Evolutionary conservation across 2,113 vertebrate species (phyloP), one percentile per base, ranked within the genome.

Genomic region (human): DNA sequence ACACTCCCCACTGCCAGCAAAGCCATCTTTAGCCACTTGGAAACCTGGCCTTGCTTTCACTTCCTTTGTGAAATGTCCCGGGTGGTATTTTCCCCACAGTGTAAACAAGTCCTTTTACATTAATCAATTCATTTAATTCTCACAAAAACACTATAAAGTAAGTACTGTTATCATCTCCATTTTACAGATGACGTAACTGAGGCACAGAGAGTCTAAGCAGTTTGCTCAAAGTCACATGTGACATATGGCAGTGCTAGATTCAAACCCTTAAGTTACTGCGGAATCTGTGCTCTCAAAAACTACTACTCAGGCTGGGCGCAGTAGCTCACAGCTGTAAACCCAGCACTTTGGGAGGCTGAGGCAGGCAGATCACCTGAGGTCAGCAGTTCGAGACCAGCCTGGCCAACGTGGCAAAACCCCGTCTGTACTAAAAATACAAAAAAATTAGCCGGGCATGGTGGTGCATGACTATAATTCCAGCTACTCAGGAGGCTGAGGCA

Each of bases 71-170:
- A 95, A 80, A 90, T 57, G 38, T 70, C 66, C 72, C 55, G 23
- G 52, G 55, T 68, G 55, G 43, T 57, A 92, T 57, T 91, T 80
- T 52, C 13, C 48, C 22, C 35, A 1, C 4, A 48, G 32, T 52
- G 10, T 87, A 93, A 97, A 57, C 27, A 85, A 59, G 25, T 86
- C 78, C 43, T 89, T 93, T 87, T 85, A 81, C 12, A 89, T 81
- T 85, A 25, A 95, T 72, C 55, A 84, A 80, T 18, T 76, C 32
- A 16, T 73, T 90, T 61, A 89, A 66, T 87, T 89, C 38, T 94
- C 82, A 93, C 43, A 64, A 50, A 18, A 68, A 68, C 5, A 86
- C 55, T 81, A n/a, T 38, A 52, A 68, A 48, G 30, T 57, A 61
- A 79, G 22, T 55, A 50, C 61, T 59, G 5, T 38, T 89, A 30